These are phyloP conservation scores for Heterochromis multidens DNA, from an alignment of 2,113 vertebrate genomes.

Conservation along the genomic window DNA sequence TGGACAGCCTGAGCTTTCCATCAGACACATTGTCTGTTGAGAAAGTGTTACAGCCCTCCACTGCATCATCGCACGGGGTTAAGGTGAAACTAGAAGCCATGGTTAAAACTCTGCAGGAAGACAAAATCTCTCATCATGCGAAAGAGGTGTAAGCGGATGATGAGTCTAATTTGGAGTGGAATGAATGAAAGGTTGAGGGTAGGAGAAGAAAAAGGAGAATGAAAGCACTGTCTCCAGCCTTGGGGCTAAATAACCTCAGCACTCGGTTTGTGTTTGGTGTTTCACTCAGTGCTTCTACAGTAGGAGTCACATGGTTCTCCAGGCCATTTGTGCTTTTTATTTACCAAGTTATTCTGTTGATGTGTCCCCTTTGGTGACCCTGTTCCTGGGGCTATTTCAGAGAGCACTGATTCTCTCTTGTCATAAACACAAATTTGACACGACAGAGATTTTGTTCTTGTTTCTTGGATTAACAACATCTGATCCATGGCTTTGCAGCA, in stretches of 20 bases:
- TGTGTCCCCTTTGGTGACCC: slow-evolving; percentile 17
- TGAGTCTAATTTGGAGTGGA: slow-evolving; percentile 36
- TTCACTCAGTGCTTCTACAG: slow-evolving; percentile 21
- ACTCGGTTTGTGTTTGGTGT: slow-evolving; percentile 21
- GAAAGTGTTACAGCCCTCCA: slow-evolving; percentile 5
- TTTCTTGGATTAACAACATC: not conserved
- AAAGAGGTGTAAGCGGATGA: slow-evolving; percentile 33
- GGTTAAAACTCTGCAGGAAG: slow-evolving; percentile 37
- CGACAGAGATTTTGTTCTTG: not conserved
- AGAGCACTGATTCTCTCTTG: not conserved
- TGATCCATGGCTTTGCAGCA: not conserved
- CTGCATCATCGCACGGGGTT: not conserved
- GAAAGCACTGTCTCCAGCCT: slow-evolving; percentile 25
- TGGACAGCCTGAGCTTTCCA: not conserved
- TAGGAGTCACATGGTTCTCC: slow-evolving; percentile 14
- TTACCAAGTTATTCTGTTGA: slow-evolving; percentile 38
- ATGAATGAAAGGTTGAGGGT: slow-evolving; percentile 31
- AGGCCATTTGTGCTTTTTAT: slow-evolving; percentile 14
- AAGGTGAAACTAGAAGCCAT: slow-evolving; percentile 51
- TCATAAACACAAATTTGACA: slow-evolving; percentile 27
- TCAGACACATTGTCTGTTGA: slow-evolving; percentile 15
- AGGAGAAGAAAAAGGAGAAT: slow-evolving; percentile 4
- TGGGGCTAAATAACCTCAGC: slow-evolving; percentile 25
- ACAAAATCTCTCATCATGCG: slow-evolving; percentile 14
- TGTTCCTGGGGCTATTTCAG: not conserved